Base-by-base conservation (phyloP, 2,888 invertebrate species). In the Diadromus collaris region DNA sequence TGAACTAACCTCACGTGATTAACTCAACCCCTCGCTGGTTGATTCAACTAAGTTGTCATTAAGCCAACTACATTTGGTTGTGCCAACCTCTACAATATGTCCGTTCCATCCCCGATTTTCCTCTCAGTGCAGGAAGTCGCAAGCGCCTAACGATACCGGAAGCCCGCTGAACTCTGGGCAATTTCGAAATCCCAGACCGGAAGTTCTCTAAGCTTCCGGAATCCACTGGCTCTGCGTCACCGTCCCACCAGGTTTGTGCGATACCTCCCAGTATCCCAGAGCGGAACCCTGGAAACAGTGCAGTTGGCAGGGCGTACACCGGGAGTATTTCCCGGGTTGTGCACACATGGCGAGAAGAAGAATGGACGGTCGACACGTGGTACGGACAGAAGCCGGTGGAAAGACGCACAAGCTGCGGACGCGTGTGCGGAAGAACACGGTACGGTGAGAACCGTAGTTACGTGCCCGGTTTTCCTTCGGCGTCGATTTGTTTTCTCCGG, bases 351-450 rank as follows among this genome's bases (percentile, higher is more conserved):
- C 34, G 68, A 68, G 76, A 76, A 69, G 67, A 76, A 72, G 71
- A 77, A 81, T 68, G 73, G 68, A 75, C 71, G 76, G 71, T 69
- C 75, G 77, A 76, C 79, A 73, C 77, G 81, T 80, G 82, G 75
- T 78, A 73, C 32, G 67, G 79, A 81, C 79, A 79, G 75, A 54
- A 51, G 46, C 58, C 58, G 63, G 63, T 58, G 71, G 54, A n/a
- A n/a, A n/a, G 67, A 67, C 38, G 29, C 54, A 6, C 10, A 27
- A 54, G 41, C 63, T 63, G 29, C 54, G 19, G 32, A 41, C 38
- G 29, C 19, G 13, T 41, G 16, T 60, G 61, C 44, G 61, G 24
- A 69, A 7, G 56, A 48, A 63, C 46, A 58, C 9, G 38, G 16
- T 29, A 48, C 38, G 51, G 51, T 65, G 63, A 64, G 51, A 71